phyloP scores from a whole-genome alignment of 2,888 invertebrate species.

The Drosophila kuntzei region DNA sequence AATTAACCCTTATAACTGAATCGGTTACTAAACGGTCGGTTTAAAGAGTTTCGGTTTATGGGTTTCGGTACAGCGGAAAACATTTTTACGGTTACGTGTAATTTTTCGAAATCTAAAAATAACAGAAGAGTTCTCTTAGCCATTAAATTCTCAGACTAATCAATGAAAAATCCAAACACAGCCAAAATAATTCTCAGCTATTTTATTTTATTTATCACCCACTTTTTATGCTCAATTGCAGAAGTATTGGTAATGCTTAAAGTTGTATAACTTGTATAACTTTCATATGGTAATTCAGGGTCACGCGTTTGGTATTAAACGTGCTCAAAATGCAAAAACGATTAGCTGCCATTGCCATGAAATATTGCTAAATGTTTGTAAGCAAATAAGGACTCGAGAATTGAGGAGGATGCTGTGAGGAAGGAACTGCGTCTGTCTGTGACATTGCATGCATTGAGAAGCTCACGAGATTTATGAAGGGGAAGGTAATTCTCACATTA shows the following conservation, averaged over 20 bases:
- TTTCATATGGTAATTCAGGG: slow-evolving; percentile 77
- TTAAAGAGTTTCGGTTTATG: no score
- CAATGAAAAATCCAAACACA: no score
- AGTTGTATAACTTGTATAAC: slow-evolving; percentile 8
- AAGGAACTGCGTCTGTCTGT: slow-evolving; percentile 30
- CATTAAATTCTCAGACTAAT: no score
- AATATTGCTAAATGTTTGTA: slow-evolving; percentile 73
- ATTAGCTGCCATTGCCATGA: slow-evolving; percentile 63
- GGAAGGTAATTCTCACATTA: slow-evolving; percentile 1
- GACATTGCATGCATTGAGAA: slow-evolving; percentile 52
- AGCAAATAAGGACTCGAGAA: slow-evolving; percentile 64
- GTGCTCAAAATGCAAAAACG: slow-evolving; percentile 71
- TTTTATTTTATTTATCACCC: not conserved
- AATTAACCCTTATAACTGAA: no score
- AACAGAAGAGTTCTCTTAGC: no score
- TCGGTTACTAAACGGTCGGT: no score
- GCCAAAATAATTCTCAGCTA: no score
- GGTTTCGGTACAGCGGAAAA: no score
- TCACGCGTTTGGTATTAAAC: slow-evolving; percentile 79
- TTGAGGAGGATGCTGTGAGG: not conserved
- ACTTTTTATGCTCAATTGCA: not conserved
- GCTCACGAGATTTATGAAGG: slow-evolving; percentile 27
- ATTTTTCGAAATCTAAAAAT: no score
- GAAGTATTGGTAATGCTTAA: slow-evolving; percentile 5
- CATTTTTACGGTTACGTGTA: no score